phyloP scores from a whole-genome alignment of 2,113 vertebrate genomes.

The Halcyon senegalensis region DNA sequence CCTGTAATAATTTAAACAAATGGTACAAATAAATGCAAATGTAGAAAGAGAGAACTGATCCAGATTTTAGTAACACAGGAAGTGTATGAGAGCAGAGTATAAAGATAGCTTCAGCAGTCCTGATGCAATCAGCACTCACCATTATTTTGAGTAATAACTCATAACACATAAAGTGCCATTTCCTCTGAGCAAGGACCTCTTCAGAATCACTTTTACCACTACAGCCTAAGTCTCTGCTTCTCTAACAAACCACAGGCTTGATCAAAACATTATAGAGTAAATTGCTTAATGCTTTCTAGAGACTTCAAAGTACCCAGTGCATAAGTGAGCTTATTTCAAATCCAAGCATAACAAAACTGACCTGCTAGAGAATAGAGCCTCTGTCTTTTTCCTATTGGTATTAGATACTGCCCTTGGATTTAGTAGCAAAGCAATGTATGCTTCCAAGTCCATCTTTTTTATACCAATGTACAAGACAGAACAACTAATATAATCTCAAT shows the following conservation, averaged over 20 bases:
- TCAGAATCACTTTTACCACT: not conserved
- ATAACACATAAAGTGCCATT: not conserved
- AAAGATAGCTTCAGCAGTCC: not conserved
- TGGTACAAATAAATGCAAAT: not conserved
- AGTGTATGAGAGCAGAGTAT: not conserved
- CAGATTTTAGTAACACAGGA: not conserved
- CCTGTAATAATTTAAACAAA: not conserved
- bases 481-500: not conserved
- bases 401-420: not conserved
- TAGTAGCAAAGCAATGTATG: not conserved
- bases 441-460: not conserved
- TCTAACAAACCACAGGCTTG: not conserved
- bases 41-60: not conserved
- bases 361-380: not conserved
- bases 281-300: conserved; percentile 16
- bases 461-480: not conserved
- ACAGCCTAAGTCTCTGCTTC: not conserved
- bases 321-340: not conserved
- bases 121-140: not conserved
- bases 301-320: not conserved
- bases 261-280: not conserved
- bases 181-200: not conserved
- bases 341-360: not conserved
- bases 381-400: not conserved
- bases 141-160: not conserved